phyloP scores from a whole-genome alignment of 2,888 invertebrate species.

The Cybosia mesomella region DNA sequence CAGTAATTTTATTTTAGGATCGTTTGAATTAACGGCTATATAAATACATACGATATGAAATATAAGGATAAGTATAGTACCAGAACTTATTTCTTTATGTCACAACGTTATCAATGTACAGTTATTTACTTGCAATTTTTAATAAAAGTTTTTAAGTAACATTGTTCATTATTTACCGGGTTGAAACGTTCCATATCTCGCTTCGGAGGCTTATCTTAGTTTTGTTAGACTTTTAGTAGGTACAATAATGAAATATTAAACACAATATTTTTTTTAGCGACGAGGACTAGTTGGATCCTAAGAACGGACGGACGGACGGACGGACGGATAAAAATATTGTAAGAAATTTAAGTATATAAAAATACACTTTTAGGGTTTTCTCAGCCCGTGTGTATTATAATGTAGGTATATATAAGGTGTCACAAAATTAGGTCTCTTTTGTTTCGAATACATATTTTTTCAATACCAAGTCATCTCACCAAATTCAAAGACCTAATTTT shows the following conservation, averaged over 20 bases:
- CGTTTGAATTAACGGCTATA: slow-evolving; percentile 39
- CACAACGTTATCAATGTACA: slow-evolving; percentile 10
- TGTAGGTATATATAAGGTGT: slow-evolving; percentile 11
- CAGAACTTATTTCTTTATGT: slow-evolving; percentile 29
- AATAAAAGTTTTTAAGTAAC: slow-evolving; percentile 7
- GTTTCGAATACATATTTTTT: too few species aligned
- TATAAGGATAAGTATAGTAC: slow-evolving; percentile 11
- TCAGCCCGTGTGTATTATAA: not conserved
- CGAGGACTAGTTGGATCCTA: too few species aligned
- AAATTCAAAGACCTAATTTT: too few species aligned
- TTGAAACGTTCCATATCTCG: not conserved
- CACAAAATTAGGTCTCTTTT: too few species aligned
- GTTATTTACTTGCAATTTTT: slow-evolving; percentile 8
- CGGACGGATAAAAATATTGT: too few species aligned
- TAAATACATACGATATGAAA: slow-evolving; percentile 36
- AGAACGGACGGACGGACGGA: too few species aligned
- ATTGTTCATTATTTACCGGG: slow-evolving; percentile 7
- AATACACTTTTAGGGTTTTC: not conserved
- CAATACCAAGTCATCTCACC: too few species aligned
- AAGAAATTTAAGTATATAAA: not conserved
- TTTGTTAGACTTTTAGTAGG: not conserved
- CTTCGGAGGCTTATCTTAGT: not conserved
- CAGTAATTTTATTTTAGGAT: slow-evolving; percentile 57
- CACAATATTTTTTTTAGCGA: not conserved
- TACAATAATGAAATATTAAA: not conserved